These are phyloP conservation scores for Canis aureus DNA, from an alignment of 2,113 vertebrate genomes.

Conservation along the genomic window DNA sequence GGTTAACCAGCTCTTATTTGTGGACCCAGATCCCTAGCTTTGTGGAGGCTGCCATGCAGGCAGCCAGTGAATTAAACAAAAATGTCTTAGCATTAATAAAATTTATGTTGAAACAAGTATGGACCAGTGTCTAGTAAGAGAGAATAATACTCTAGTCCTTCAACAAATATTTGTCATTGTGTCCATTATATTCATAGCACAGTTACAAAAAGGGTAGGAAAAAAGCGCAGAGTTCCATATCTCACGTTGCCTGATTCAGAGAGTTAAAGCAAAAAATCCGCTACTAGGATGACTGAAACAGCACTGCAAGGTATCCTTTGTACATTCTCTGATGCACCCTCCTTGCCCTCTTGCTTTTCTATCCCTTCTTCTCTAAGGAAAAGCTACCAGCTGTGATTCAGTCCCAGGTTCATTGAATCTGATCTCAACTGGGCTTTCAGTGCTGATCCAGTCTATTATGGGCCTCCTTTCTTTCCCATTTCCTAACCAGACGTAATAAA, in stretches of 20 bases:
- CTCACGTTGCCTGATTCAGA: background rate
- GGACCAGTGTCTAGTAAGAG: background rate
- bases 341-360: background rate
- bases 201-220: background rate
- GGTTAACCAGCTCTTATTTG: background rate
- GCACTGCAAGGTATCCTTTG: background rate
- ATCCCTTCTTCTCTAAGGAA: background rate
- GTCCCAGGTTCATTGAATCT: background rate
- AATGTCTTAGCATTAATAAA: background rate
- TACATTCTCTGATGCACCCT: background rate
- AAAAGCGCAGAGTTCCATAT: background rate
- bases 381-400: background rate
- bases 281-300: background rate
- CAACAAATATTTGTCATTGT: conserved; percentile 20
- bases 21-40: background rate
- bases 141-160: background rate
- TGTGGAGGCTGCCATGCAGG: background rate
- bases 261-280: background rate
- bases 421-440: background rate
- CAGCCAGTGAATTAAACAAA: background rate
- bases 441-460: background rate
- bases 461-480: background rate
- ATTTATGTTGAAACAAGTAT: conserved; percentile 52
- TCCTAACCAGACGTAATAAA: background rate
- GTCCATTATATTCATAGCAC: background rate